Evolutionary conservation across 2,113 vertebrate genomes (phyloP).

Genomic region (Lota lota): DNA sequence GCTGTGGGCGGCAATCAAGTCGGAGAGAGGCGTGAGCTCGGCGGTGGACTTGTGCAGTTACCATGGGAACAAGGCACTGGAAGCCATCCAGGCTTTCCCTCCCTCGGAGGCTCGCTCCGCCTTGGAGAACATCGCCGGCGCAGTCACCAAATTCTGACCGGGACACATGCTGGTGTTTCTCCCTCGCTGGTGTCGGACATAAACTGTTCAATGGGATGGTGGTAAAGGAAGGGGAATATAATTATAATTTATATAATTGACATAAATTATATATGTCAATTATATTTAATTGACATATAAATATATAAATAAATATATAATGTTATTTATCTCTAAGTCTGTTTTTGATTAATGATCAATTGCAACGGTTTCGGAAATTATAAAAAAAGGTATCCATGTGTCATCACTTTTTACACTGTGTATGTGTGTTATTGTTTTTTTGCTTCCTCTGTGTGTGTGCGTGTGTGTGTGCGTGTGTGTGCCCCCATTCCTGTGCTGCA

Average conservation of each 20-base stretch:
- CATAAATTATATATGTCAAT: neutral
- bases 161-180: slow-evolving; percentile 3
- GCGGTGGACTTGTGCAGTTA: slow-evolving; percentile 92
- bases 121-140: slow-evolving; percentile 92
- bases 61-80: slow-evolving; percentile 93
- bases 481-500: too few species aligned
- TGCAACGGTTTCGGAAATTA: neutral
- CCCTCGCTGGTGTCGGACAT: neutral
- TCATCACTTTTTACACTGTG: slow-evolving; percentile 16
- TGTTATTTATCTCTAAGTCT: slow-evolving; percentile 13
- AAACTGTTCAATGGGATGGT: slow-evolving; percentile 13
- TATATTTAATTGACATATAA: slow-evolving; percentile 9
- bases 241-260: too few species aligned
- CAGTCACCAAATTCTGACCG: slow-evolving; percentile 86
- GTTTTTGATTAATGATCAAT: slow-evolving; percentile 12
- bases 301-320: too few species aligned
- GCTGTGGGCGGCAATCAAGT: slow-evolving; percentile 86
- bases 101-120: slow-evolving; percentile 91
- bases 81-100: slow-evolving; percentile 89
- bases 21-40: slow-evolving; percentile 90
- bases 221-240: neutral
- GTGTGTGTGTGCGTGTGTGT: slow-evolving; percentile 15
- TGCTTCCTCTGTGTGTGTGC: slow-evolving; percentile 16
- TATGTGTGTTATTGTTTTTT: too few species aligned
- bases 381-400: slow-evolving; percentile 25